phyloP scores from a whole-genome alignment of 1,140 invertebrate species.

The Caenorhabditis remanei region DNA sequence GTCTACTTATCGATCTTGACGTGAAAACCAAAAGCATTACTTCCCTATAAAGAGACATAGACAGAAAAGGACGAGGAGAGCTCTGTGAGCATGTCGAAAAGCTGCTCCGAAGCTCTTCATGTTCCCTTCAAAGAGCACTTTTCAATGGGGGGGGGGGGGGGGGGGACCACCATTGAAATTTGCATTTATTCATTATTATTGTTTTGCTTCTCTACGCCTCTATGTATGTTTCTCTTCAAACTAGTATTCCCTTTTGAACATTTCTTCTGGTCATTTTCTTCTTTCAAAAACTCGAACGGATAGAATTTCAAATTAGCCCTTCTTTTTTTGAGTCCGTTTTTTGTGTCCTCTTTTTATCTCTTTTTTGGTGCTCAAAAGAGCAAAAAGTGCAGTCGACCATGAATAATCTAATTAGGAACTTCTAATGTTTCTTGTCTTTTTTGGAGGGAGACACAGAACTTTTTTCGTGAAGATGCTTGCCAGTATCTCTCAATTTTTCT shows the following conservation, averaged over 20 bases:
- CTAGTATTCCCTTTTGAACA: not conserved
- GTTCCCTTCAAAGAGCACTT: conserved; percentile 37
- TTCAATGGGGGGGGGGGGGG: not conserved
- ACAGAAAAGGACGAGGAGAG: not conserved
- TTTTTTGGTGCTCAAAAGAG: not conserved
- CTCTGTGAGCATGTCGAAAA: conserved; percentile 36
- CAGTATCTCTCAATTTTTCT: not conserved
- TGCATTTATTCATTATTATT: conserved; percentile 32
- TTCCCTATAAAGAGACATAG: no score
- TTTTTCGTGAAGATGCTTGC: no score
- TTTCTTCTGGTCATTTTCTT: not conserved
- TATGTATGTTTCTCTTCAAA: not conserved
- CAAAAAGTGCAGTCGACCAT: conserved; percentile 5
- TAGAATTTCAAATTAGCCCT: conserved; percentile 47
- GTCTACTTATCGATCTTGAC: conserved; percentile 39
- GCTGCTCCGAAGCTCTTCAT: conserved; percentile 11
- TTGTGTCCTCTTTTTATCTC: no score
- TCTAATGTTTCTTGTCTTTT: not conserved
- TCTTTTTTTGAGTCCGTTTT: not conserved
- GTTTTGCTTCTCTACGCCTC: not conserved
- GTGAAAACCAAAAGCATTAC: not conserved
- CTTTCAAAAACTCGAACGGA: not conserved
- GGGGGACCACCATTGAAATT: not conserved
- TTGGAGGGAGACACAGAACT: not conserved
- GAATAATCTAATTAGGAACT: conserved; percentile 47